Base-by-base conservation (phyloP, 1,140 invertebrate species). In the Drosophila tristis region DNA sequence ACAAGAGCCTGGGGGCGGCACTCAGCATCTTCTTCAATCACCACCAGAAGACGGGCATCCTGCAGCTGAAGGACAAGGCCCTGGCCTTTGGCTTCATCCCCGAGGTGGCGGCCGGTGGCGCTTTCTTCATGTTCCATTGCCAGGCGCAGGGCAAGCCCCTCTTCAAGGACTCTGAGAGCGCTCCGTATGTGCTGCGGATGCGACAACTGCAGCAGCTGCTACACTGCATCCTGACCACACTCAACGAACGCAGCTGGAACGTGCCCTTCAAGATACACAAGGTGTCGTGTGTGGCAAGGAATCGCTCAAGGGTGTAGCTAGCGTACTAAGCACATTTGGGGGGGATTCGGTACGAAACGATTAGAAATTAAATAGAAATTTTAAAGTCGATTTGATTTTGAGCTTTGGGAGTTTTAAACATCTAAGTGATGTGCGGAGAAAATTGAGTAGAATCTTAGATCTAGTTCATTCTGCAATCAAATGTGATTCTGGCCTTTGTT, bases 61-160 rank as follows among this genome's bases (percentile, higher is more conserved):
- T 94, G 25, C 90, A 90, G 55, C 92, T 92, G 23, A 92, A 91
- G 9, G 91, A 87, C 20, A 93, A 93, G 72, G 92, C 93, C 50
- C 81, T 94, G 23, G 93, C 93, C n/a, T 94, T 94, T 77, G 94
- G 94, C 0, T 94, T 92, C 74, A 67, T 84, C 9, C 91, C 91
- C 0, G 65, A 67, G 15, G 60, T 11, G 2, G n/a, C 72, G 2
- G 20, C 56, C 6, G 56, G 63, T 0, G 74, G 74, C 2, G 93
- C 93, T 15, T 94, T 94, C 68, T 94, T 94, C 70, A 93, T 94
- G 93, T 94, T 93, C 72, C 94, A 94, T 60, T 93, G 93, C 66
- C 93, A 94, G 78, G 92, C 92, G 42, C 90, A 92, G 73, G 94
- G 94, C 2, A 78, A 80, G 9, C 93, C 93, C 0, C 91, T 94